phyloP scores from a whole-genome alignment of 2,888 invertebrate genomes.

The Meloe dianella region DNA sequence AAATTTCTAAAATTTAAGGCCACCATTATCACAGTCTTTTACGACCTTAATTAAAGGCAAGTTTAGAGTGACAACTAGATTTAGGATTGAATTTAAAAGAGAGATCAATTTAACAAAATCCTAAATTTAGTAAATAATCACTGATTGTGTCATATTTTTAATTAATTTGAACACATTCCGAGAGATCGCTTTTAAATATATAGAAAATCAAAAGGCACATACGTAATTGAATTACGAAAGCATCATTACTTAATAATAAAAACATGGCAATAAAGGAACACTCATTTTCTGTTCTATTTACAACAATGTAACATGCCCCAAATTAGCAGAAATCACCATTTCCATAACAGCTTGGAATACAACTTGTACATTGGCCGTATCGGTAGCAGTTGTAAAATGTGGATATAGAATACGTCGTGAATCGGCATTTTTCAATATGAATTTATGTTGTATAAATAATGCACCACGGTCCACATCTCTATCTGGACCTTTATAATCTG shows the following conservation, averaged over 20 bases:
- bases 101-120: neutral
- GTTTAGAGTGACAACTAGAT: slow-evolving; percentile 15
- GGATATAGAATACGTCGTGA: slow-evolving; percentile 67
- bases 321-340: slow-evolving; percentile 68
- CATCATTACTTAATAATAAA: slow-evolving; percentile 2
- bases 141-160: neutral
- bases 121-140: neutral
- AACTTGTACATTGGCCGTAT: slow-evolving; percentile 70
- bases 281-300: slow-evolving; percentile 42
- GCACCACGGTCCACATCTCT: slow-evolving; percentile 69
- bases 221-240: neutral
- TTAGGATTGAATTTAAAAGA: slow-evolving; percentile 5
- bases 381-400: slow-evolving; percentile 72
- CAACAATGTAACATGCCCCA: slow-evolving; percentile 64
- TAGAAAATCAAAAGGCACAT: neutral
- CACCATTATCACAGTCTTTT: slow-evolving; percentile 29
- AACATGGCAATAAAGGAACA: slow-evolving; percentile 29
- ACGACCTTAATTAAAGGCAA: slow-evolving; percentile 28
- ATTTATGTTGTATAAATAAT: slow-evolving; percentile 68
- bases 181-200: slow-evolving; percentile 21
- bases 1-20: slow-evolving; percentile 24
- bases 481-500: slow-evolving; percentile 67
- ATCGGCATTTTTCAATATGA: slow-evolving; percentile 64
- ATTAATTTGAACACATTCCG: slow-evolving; percentile 30
- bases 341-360: slow-evolving; percentile 72